Percentiles rank a stretch among this genome's conserved stretches.
phyloP scores from a whole-genome alignment of 2,888 invertebrate species.

The Tiphia femorata region DNA sequence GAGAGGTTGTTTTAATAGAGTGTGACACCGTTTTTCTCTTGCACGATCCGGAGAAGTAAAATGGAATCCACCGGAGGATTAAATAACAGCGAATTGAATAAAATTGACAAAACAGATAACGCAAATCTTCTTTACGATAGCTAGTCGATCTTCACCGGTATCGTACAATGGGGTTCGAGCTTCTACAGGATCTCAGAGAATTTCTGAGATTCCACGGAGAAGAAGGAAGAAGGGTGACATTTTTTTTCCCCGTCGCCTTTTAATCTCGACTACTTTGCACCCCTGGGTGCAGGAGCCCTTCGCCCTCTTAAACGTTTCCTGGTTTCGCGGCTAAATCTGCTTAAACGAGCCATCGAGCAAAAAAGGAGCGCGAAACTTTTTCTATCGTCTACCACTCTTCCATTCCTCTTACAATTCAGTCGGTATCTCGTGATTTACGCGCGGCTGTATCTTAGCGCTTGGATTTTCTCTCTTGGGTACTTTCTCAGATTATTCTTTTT shows the following conservation, averaged over 20 bases:
- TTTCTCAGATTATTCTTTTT: background rate
- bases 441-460: background rate
- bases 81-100: too few relatives aligned
- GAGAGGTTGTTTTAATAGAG: too few relatives aligned
- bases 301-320: conserved; percentile 54
- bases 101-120: too few relatives aligned
- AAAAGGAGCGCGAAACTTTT: conserved; percentile 35
- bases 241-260: conserved; percentile 29
- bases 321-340: conserved; percentile 53
- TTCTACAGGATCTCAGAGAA: too few relatives aligned
- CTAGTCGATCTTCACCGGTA: too few relatives aligned
- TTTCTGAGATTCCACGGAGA: too few relatives aligned
- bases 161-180: too few relatives aligned
- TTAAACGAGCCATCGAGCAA: conserved; percentile 38
- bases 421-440: conserved; percentile 1
- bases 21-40: too few relatives aligned
- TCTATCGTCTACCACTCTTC: conserved; percentile 2
- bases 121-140: too few relatives aligned
- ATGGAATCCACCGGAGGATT: too few relatives aligned
- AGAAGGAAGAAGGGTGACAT: conserved; percentile 10
- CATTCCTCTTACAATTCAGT: background rate
- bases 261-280: conserved; percentile 45
- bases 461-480: background rate
- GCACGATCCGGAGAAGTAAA: too few relatives aligned
- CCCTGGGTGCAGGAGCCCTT: conserved; percentile 24